These are phyloP conservation scores for Thripadectes ignobilis DNA, from an alignment of 2,797 vertebrate species.

Conservation along the genomic window DNA sequence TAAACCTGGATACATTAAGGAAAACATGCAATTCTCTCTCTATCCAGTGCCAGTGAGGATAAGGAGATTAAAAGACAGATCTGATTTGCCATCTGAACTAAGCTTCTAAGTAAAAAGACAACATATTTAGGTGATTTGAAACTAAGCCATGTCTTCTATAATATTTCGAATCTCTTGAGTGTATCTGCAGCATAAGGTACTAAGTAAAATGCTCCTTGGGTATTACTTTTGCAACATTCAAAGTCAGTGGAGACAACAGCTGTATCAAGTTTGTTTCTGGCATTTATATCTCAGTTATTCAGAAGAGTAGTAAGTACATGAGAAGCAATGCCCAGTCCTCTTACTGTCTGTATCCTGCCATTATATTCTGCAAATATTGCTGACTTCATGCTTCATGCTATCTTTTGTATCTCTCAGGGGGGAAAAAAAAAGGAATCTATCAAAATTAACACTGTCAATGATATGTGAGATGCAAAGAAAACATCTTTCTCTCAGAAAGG, in stretches of 20 bases:
- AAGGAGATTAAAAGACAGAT: background rate
- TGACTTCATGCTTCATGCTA: background rate
- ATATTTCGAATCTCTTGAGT: background rate
- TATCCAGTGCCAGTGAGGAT: background rate
- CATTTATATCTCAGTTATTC: background rate
- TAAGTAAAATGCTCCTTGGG: background rate
- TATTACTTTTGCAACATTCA: background rate
- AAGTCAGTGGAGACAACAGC: background rate
- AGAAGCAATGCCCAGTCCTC: background rate
- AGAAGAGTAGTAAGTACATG: background rate
- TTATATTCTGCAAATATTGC: background rate
- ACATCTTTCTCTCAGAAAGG: background rate
- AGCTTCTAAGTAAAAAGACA: background rate
- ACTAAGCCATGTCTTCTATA: background rate
- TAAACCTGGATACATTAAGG: background rate
- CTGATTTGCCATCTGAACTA: background rate
- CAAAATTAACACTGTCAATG: background rate
- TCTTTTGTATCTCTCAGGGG: background rate
- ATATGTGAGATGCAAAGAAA: background rate
- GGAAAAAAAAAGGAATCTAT: background rate
- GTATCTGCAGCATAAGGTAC: background rate
- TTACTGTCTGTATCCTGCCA: background rate
- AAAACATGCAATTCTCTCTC: background rate
- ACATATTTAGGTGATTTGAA: background rate
- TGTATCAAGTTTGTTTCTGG: background rate